Conservation (phyloP, 2,113 vertebrate species). For the Megaceryle torquata region DNA sequence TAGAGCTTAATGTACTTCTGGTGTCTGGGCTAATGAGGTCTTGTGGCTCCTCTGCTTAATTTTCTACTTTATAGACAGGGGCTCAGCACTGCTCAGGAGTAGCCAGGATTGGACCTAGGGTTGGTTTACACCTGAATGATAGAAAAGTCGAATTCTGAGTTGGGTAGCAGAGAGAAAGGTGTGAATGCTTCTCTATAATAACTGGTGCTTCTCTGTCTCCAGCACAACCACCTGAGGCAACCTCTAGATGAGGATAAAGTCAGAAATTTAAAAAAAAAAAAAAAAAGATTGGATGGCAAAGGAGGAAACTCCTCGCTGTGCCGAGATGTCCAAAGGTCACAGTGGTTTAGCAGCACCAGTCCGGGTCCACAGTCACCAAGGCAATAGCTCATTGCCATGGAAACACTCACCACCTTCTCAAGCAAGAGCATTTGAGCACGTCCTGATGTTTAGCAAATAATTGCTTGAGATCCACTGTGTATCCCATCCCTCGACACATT, state of each 20-base stretch:
- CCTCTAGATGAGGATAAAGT: neutral
- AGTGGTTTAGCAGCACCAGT: neutral
- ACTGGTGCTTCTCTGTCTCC: neutral
- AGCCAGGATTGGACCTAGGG: neutral
- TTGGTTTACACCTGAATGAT: neutral
- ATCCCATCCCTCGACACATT: neutral
- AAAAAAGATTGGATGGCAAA: neutral
- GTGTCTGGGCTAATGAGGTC: neutral
- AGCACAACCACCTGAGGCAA: neutral
- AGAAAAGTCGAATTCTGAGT: neutral
- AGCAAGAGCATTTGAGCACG: neutral
- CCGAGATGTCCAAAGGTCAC: neutral
- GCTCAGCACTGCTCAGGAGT: neutral
- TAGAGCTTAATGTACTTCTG: neutral
- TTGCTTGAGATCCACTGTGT: neutral
- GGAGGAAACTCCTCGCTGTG: neutral
- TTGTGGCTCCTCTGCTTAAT: neutral
- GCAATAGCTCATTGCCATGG: slow-evolving; percentile 54
- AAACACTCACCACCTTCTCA: neutral
- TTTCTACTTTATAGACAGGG: neutral
- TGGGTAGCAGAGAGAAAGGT: neutral
- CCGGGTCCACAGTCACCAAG: slow-evolving; percentile 22
- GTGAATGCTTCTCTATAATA: neutral
- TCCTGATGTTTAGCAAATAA: neutral
- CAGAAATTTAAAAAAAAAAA: neutral